These are phyloP conservation scores for Euphysa ruthae DNA, from an alignment of 30 jellyfish, hydroid and myxozoan genomes.

Conservation along the genomic window DNA sequence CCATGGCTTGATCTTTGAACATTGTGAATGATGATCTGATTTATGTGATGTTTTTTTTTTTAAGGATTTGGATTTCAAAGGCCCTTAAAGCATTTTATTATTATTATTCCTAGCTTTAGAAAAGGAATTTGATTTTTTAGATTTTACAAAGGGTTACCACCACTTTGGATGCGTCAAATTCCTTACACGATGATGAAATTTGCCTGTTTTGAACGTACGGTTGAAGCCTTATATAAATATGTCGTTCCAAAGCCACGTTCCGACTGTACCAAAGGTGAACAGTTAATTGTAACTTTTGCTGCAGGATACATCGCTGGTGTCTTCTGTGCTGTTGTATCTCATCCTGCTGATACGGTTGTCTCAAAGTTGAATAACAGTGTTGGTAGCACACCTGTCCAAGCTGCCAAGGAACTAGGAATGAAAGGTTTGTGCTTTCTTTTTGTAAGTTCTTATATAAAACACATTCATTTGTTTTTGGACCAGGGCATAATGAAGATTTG, in stretches of 20 bases:
- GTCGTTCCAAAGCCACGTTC: slow-evolving; percentile 95
- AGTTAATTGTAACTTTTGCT: slow-evolving; percentile 90
- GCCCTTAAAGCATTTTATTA: too few relatives aligned
- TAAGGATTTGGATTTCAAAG: too few relatives aligned
- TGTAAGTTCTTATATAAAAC: too few relatives aligned
- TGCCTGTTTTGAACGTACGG: slow-evolving; percentile 98
- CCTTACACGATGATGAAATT: slow-evolving; percentile 99
- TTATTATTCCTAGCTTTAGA: not conserved
- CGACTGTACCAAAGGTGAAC: slow-evolving; percentile 92
- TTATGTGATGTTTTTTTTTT: too few relatives aligned
- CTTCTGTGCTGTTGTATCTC: slow-evolving; percentile 98
- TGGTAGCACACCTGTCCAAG: slow-evolving; percentile 97
- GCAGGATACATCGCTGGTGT: slow-evolving; percentile 99
- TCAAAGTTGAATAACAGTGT: slow-evolving; percentile 86
- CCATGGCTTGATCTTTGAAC: too few relatives aligned
- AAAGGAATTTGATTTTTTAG: slow-evolving; percentile 28
- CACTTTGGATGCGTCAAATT: slow-evolving; percentile 98
- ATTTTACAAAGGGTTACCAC: slow-evolving; percentile 95
- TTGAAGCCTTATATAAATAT: slow-evolving; percentile 77
- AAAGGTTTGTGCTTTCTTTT: slow-evolving; percentile 77
- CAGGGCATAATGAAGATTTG: too few relatives aligned
- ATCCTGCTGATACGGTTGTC: slow-evolving; percentile 98
- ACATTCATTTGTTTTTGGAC: too few relatives aligned
- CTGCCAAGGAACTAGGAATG: slow-evolving; percentile 94
- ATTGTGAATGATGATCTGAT: too few relatives aligned